Percentiles rank a stretch among this genome's conserved stretches.
These are phyloP conservation scores for Anoplius nigerrimus DNA, from an alignment of 2,888 invertebrate species.

Conservation along the genomic window DNA sequence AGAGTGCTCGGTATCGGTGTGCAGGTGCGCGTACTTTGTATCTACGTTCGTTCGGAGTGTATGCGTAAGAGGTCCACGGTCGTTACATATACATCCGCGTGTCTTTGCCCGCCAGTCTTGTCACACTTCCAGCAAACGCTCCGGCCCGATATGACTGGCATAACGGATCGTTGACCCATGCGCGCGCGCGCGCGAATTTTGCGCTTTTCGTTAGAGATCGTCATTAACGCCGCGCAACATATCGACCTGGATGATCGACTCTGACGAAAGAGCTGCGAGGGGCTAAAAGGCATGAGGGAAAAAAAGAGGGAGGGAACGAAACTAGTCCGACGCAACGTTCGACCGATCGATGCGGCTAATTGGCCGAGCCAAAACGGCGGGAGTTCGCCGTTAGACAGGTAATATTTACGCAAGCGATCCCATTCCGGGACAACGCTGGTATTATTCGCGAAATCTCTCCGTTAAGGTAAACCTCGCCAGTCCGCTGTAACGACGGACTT, in stretches of 20 bases:
- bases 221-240: conserved; percentile 35
- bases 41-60: too few relatives aligned
- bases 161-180: not conserved
- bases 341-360: conserved; percentile 33
- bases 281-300: not conserved
- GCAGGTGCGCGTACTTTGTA: too few relatives aligned
- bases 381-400: conserved; percentile 21
- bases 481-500: not conserved
- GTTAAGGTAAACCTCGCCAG: not conserved
- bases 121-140: too few relatives aligned
- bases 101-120: too few relatives aligned
- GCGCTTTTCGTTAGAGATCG: conserved; percentile 32
- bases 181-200: too few relatives aligned
- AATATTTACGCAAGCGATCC: conserved; percentile 45
- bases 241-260: conserved; percentile 23
- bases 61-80: too few relatives aligned
- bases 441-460: conserved; percentile 32
- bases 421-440: conserved; percentile 33
- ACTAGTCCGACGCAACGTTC: conserved; percentile 21
- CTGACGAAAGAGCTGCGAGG: conserved; percentile 27
- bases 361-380: conserved; percentile 24
- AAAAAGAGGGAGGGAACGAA: conserved; percentile 22
- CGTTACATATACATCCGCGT: too few relatives aligned
- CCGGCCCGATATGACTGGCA: not conserved
- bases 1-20: too few relatives aligned